phyloP scores from a whole-genome alignment of 2,888 invertebrate genomes.

The Archips xylosteana region DNA sequence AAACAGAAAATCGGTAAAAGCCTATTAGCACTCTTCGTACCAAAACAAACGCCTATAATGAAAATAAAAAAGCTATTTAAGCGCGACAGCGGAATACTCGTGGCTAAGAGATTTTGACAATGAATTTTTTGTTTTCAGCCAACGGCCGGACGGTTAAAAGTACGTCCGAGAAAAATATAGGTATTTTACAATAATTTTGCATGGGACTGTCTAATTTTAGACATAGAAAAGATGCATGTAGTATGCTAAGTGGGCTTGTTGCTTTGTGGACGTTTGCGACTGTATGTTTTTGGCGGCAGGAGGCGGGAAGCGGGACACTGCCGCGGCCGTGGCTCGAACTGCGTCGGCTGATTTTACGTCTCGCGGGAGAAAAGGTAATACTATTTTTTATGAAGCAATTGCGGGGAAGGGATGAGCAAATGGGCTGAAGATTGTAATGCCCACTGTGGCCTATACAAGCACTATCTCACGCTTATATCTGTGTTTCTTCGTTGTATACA shows the following conservation, averaged over 20 bases:
- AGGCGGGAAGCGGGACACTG: slow-evolving; percentile 33
- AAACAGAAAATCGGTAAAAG: slow-evolving; percentile 68
- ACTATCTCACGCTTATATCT: too few relatives aligned
- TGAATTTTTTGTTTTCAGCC: slow-evolving; percentile 60
- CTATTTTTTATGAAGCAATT: not conserved
- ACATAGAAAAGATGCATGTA: slow-evolving; percentile 27
- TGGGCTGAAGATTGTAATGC: not conserved
- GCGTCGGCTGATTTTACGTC: slow-evolving; percentile 46
- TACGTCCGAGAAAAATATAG: slow-evolving; percentile 68
- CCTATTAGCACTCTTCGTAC: slow-evolving; percentile 54
- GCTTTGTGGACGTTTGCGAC: slow-evolving; percentile 10
- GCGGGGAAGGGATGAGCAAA: not conserved
- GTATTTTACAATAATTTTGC: slow-evolving; percentile 51
- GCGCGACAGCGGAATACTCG: not conserved
- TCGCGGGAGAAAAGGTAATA: slow-evolving; percentile 44
- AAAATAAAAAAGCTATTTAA: slow-evolving; percentile 39
- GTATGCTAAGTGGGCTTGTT: slow-evolving; percentile 27
- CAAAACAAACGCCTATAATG: slow-evolving; percentile 42
- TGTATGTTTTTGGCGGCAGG: slow-evolving; percentile 38
- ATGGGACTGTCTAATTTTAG: slow-evolving; percentile 20
- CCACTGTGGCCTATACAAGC: too few relatives aligned
- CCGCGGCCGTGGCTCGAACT: slow-evolving; percentile 42
- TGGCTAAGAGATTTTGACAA: slow-evolving; percentile 46
- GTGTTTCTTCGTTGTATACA: too few relatives aligned
- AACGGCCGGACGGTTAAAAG: slow-evolving; percentile 64